phyloP scores from a whole-genome alignment of 2,888 invertebrate species.

The Agapostemon virescens region DNA sequence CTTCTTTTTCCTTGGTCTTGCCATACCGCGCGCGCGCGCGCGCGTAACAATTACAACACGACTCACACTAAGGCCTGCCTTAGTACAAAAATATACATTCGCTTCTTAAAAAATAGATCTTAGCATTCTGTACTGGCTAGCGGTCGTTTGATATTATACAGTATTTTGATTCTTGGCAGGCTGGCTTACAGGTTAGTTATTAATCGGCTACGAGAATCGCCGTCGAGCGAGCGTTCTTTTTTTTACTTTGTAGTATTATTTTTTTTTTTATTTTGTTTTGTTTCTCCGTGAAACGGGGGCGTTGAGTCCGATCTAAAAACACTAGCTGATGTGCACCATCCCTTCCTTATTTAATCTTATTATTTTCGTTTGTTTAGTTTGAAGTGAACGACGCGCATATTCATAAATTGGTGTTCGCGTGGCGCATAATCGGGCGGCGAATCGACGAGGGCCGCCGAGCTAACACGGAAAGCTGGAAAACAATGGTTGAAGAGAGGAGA shows the following conservation, averaged over 20 bases:
- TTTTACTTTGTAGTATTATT: not conserved
- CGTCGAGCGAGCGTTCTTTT: conserved; percentile 67
- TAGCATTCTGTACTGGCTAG: conserved; percentile 76
- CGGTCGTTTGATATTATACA: conserved; percentile 75
- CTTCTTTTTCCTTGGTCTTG: conserved; percentile 46
- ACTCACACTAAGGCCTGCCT: conserved; percentile 79
- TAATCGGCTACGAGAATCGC: conserved; percentile 67
- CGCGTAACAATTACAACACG: conserved; percentile 61
- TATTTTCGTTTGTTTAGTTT: conserved; percentile 21
- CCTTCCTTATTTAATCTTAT: conserved; percentile 28
- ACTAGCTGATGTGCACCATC: conserved; percentile 69
- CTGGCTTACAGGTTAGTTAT: conserved; percentile 68
- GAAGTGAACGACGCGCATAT: conserved; percentile 59
- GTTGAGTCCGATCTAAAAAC: conserved; percentile 68
- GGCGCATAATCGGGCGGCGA: conserved; percentile 50
- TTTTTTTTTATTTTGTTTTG: not conserved
- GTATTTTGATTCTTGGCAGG: conserved; percentile 75
- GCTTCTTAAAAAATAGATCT: conserved; percentile 81
- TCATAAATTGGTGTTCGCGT: conserved; percentile 61
- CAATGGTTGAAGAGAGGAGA: conserved; percentile 2
- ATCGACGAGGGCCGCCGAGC: conserved; percentile 52
- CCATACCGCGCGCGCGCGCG: conserved; percentile 47
- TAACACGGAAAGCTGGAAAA: conserved; percentile 60
- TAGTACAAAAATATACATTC: conserved; percentile 80
- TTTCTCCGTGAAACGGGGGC: conserved; percentile 58